Evolutionary conservation across 2,888 invertebrate species (phyloP).

Genomic region (Acanthosoma haemorrhoidale): DNA sequence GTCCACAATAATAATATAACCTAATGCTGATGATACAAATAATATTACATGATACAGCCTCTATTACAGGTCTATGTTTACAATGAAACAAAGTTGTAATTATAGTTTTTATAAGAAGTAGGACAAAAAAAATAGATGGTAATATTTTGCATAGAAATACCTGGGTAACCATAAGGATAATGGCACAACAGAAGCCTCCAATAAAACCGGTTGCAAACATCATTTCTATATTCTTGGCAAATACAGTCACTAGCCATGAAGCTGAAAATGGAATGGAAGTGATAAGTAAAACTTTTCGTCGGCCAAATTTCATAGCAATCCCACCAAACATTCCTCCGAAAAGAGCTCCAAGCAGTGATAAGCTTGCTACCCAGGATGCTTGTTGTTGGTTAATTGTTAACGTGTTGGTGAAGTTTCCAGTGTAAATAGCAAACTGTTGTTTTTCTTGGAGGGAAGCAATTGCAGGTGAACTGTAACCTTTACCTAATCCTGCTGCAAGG

Average conservation of each 20-base stretch:
- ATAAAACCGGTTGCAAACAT: constrained; percentile 80
- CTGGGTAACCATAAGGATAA: constrained; percentile 70
- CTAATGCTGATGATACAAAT: too few relatives aligned
- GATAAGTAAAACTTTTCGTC: constrained; percentile 62
- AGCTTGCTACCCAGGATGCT: constrained; percentile 75
- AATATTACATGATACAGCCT: too few relatives aligned
- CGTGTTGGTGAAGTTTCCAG: constrained; percentile 39
- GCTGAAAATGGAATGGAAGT: constrained; percentile 70
- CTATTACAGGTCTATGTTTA: too few relatives aligned
- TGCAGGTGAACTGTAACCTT: constrained; percentile 77
- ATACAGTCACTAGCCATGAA: constrained; percentile 76
- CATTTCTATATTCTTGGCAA: constrained; percentile 69
- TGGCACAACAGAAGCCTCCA: constrained; percentile 75
- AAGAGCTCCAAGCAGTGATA: constrained; percentile 72
- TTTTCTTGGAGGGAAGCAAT: constrained; percentile 70
- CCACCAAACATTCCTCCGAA: constrained; percentile 75
- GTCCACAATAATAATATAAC: too few relatives aligned
- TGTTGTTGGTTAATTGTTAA: constrained; percentile 52
- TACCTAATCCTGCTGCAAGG: constrained; percentile 71
- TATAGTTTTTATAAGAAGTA: too few relatives aligned
- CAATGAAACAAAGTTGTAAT: too few relatives aligned
- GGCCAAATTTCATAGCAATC: constrained; percentile 68
- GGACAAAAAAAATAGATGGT: too few relatives aligned
- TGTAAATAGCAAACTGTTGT: constrained; percentile 46
- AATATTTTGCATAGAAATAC: constrained; percentile 50